phyloP scores from a whole-genome alignment of 2,888 invertebrate species.

The Hirtodrosophila trivittata region DNA sequence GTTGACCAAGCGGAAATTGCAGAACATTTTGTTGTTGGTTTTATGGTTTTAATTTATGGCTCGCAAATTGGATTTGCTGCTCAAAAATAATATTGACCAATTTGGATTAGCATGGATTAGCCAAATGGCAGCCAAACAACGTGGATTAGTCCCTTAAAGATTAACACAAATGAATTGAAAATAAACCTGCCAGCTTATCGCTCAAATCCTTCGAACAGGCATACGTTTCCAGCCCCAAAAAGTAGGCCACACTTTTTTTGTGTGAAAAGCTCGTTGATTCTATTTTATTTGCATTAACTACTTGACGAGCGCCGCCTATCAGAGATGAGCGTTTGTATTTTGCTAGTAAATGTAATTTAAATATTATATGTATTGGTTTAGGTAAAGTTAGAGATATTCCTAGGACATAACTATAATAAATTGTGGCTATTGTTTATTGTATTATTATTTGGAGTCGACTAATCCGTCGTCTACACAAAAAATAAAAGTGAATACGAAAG shows the following conservation, averaged over 20 bases:
- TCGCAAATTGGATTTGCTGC: constrained; percentile 67
- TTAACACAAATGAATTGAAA: constrained; percentile 41
- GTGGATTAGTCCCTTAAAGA: constrained; percentile 17
- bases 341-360: too few species aligned
- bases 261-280: constrained; percentile 22
- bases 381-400: too few species aligned
- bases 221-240: constrained; percentile 37
- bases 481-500: too few species aligned
- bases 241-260: constrained; percentile 54
- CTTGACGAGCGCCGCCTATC: too few species aligned
- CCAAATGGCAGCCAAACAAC: constrained; percentile 34
- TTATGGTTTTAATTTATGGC: constrained; percentile 60
- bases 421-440: too few species aligned
- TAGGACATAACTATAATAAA: too few species aligned
- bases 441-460: too few species aligned
- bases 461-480: too few species aligned
- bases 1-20: constrained; percentile 64
- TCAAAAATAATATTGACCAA: constrained; percentile 48
- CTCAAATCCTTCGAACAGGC: constrained; percentile 5
- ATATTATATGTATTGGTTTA: too few species aligned
- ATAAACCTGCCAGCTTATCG: constrained; percentile 35
- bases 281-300: too few species aligned
- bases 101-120: constrained; percentile 71
- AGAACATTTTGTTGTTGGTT: constrained; percentile 47
- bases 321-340: too few species aligned